These are phyloP conservation scores for Taxidea taxus DNA, from an alignment of 2,113 vertebrate species.

Conservation along the genomic window DNA sequence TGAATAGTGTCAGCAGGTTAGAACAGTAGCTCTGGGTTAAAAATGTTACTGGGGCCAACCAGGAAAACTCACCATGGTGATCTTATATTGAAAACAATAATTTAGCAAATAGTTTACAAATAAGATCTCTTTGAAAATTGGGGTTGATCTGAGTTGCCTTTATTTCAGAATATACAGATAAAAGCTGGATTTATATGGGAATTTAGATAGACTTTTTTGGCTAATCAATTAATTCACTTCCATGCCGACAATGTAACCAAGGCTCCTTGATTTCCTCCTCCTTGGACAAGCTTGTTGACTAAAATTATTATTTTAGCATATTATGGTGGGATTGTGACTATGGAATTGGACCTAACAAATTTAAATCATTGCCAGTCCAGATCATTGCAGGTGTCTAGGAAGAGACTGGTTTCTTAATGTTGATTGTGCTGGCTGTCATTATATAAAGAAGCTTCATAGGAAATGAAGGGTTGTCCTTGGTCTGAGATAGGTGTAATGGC, in stretches of 20 bases:
- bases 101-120: neutral
- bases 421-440: neutral
- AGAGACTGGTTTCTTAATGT: neutral
- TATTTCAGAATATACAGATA: constrained; percentile 8
- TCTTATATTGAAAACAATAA: neutral
- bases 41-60: neutral
- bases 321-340: neutral
- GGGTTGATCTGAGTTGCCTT: neutral
- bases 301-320: constrained; percentile 10
- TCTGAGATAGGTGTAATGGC: neutral
- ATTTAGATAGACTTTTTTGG: neutral
- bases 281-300: neutral
- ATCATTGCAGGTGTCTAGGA: neutral
- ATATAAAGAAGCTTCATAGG: neutral
- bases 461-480: neutral
- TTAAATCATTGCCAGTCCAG: neutral
- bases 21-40: neutral
- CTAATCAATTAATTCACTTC: neutral
- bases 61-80: neutral
- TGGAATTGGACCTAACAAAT: neutral
- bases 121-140: neutral
- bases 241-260: neutral
- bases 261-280: neutral
- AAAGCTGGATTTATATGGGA: neutral
- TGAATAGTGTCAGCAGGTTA: neutral